Percentiles rank a stretch among this genome's conserved stretches.
Evolutionary conservation across 1,140 invertebrate species (phyloP).

Genomic region (Zaprionus inermis): DNA sequence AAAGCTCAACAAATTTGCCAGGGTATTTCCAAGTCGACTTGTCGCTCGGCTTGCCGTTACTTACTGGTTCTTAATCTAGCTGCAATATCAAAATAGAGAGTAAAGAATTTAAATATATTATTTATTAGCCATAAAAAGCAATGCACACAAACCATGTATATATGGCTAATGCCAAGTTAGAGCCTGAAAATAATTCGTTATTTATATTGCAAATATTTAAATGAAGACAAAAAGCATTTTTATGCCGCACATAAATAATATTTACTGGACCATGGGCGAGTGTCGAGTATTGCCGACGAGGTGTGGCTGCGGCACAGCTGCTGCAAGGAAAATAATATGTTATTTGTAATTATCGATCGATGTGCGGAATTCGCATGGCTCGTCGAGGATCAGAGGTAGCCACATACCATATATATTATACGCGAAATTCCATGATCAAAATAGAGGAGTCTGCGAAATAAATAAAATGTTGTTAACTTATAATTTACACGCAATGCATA

Average conservation of each 20-base stretch:
- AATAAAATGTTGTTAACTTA: conserved; percentile 46
- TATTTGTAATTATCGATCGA: conserved; percentile 12
- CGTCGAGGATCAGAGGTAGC: not conserved
- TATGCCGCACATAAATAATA: conserved; percentile 7
- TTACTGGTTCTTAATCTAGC: not conserved
- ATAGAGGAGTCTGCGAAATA: conserved; percentile 9
- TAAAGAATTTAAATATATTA: conserved; percentile 4
- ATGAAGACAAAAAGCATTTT: conserved; percentile 8
- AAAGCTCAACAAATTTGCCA: not conserved
- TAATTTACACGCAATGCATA: conserved; percentile 55
- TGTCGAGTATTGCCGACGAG: not conserved
- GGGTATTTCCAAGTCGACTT: not conserved
- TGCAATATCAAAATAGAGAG: not conserved
- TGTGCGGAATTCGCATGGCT: conserved; percentile 1
- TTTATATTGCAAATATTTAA: conserved; percentile 1
- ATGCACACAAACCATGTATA: not conserved
- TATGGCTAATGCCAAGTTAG: not conserved
- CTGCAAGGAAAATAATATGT: not conserved
- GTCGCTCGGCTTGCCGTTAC: not conserved
- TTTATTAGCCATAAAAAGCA: conserved; percentile 9
- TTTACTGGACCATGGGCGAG: not conserved
- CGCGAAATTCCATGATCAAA: not conserved
- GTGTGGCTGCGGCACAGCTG: conserved; percentile 1
- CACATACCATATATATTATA: not conserved
- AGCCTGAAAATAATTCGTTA: not conserved